Base-by-base conservation (phyloP, 2,797 vertebrate species). In the Gallinago nigripennis region DNA sequence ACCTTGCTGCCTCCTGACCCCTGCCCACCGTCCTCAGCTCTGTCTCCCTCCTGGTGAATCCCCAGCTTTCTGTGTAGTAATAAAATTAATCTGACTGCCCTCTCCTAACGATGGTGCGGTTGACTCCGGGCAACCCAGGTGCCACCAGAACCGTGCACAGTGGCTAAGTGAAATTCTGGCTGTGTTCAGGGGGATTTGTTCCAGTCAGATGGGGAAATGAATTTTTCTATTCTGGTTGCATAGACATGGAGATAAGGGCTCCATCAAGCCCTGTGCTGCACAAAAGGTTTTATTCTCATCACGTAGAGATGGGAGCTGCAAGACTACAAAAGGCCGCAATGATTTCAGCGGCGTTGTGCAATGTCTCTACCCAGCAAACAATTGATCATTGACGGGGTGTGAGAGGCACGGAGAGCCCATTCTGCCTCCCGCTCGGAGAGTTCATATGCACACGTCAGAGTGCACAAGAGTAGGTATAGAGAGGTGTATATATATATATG, bases 271-370 rank as follows among this genome's bases (percentile, higher is more conserved):
- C 65, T 61, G 50, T 11, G 82, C 60, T 30, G 80, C 88, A 94
- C 95, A 92, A 82, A 96, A 86, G 94, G 81, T 90, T 96, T 96
- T 76, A 96, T 96, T 96, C 95, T 91, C 17, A 0, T 97, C 96
- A 97, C 85, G 57, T 85, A 94, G 64, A 8, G 63, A 77, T 77
- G 4, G 3, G 60, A 91, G 78, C 95, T 86, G 89, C 61, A 91
- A 60, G 86, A 66, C 93, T 83, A 86, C 77, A 76, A 94, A 93
- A 50, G 89, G 82, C 85, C 12, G 16, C 93, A 92, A 48, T 58
- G 78, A 86, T 81, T 95, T 88, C 84, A 83, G 90, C 75, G 81
- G 84, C 35, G 7, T 58, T 88, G 88, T 93, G 94, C 93, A 94
- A 33, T 61, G 68, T 58, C 89, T 84, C 73, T 81, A 75, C 83